Evolutionary conservation across 2,113 vertebrate species (phyloP), one percentile per base, ranked within the genome.

Genomic region (Nothobranchius kuhntae): DNA sequence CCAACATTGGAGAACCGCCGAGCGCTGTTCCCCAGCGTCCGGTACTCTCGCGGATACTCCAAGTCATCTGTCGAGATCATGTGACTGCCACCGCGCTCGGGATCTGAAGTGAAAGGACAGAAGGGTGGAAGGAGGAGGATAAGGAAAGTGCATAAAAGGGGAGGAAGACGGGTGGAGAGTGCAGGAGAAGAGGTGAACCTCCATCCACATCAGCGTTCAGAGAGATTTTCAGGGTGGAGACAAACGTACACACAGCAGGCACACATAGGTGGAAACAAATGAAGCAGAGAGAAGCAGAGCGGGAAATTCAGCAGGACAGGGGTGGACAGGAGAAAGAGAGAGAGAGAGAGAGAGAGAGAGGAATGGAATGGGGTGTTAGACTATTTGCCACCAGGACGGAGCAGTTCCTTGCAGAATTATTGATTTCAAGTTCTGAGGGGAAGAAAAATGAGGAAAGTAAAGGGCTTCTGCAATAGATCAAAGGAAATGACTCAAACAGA

Each of bases 11-110:
- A 99, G 93, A 99, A 99, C 73, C 97, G 96, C 13, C 96, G 95
- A 7, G 94, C 95, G 75, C 95, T 96, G 73, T 96, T 93, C 57
- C 96, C 95, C 92, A 98, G 90, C 65, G 96, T 98, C 77, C 97
- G 94, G 91, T 98, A 98, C 74, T 99, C 97, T 61, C 96, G 88
- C 1, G 97, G 97, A 91, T 99, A 99, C 86, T 99, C 96, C 79
- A 96, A 92, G 94, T 99, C 97, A 80, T 99, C 97, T 1, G 96
- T 95, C 12, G 97, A 99, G 93, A 99, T 97, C 96, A 99, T 96
- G 92, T 98, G 97, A 90, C 93, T 91, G 89, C 96, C 95, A 47
- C 93, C 94, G 87, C 96, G 94, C 92, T 97, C 96, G 36, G 95
- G 94, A 94, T 98, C 97, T 99, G 91, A 61, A 48, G 58, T 52